Base-by-base conservation (phyloP, 2,888 invertebrate genomes). In the Parasteatoda lunata region DNA sequence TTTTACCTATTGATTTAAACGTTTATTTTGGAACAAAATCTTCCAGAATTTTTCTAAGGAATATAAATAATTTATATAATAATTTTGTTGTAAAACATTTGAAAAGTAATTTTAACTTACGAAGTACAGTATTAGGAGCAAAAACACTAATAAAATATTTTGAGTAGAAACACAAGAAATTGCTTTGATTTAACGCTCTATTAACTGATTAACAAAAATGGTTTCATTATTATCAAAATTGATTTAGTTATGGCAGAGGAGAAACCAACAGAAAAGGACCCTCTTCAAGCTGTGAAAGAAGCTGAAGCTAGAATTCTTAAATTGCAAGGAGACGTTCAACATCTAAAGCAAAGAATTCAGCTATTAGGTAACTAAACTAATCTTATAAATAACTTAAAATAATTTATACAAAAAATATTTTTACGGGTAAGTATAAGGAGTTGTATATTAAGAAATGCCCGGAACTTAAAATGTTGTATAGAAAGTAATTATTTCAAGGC, bases 291-390 rank as follows among this genome's bases (percentile, higher is more conserved):
- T 5, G 76, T 79, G 0, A 85, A 85, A 65, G 85, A 85, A 80
- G 85, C 85, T 7, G 85, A 85, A 72, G 71, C 77, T 30, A 71
- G 77, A n/a, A 71, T 85, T 59, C 15, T 72, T 5, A 85, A 80
- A 68, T 77, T 85, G 1, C 85, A 85, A 54, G 59, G 71, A 9
- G 80, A 85, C 48, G 68, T 85, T 13, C 75, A 80, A 5, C 80
- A 85, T 68, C 30, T 85, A 8, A 85, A 77, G 48, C 85, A 85
- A n/a, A 69, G 85, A 52, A 85, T 85, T 65, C 85, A 85, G 5
- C 65, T 85, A 5, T 70, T 80, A 64, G 85, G 85, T 85, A 13
- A 5, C 2, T 5, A 47, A 69, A 47, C 30, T 15, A 45, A 5
- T 30, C 30, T 69, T 11, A 69, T 15, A 47, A 69, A 0, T 47